Conservation (phyloP, 2,113 vertebrate species). For the Sceloporus undulatus region DNA sequence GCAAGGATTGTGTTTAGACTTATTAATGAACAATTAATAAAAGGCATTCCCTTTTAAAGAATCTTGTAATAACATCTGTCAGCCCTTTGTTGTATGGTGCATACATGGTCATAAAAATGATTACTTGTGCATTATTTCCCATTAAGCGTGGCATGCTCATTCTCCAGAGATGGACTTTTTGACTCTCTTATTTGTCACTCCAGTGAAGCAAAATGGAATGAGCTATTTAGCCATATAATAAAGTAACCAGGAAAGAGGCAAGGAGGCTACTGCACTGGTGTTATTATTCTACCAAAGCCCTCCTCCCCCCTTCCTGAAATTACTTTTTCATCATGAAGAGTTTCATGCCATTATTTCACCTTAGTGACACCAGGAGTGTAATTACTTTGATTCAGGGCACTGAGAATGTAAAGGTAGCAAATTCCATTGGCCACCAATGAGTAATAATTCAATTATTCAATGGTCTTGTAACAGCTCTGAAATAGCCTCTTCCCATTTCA, state of each 20-base stretch:
- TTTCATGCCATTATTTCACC: conserved; percentile 57
- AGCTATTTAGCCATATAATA: conserved; percentile 64
- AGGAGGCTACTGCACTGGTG: conserved; percentile 54
- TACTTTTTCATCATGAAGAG: conserved; percentile 60
- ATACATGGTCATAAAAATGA: conserved; percentile 43
- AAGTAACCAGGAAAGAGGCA: conserved; percentile 58
- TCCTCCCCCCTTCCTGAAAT: conserved; percentile 35
- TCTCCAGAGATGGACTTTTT: conserved; percentile 30
- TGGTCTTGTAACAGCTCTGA: conserved; percentile 62
- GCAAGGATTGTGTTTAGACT: conserved; percentile 6
- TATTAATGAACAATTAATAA: conserved; percentile 33
- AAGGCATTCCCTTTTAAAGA: background rate
- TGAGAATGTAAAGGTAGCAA: conserved; percentile 69
- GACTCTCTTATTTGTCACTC: conserved; percentile 58
- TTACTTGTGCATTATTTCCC: conserved; percentile 21
- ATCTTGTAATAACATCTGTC: conserved; percentile 20
- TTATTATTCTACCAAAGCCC: conserved; percentile 63
- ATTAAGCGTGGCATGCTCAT: conserved; percentile 8
- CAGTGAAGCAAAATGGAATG: conserved; percentile 59
- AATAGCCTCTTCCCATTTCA: conserved; percentile 67
- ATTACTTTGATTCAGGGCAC: conserved; percentile 74
- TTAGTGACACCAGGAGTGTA: conserved; percentile 60
- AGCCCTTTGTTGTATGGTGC: conserved; percentile 26
- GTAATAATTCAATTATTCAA: conserved; percentile 76
- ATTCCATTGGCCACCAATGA: conserved; percentile 65